Evolutionary conservation across 2,113 vertebrate species (phyloP).

Genomic region (Oncorhynchus keta): DNA sequence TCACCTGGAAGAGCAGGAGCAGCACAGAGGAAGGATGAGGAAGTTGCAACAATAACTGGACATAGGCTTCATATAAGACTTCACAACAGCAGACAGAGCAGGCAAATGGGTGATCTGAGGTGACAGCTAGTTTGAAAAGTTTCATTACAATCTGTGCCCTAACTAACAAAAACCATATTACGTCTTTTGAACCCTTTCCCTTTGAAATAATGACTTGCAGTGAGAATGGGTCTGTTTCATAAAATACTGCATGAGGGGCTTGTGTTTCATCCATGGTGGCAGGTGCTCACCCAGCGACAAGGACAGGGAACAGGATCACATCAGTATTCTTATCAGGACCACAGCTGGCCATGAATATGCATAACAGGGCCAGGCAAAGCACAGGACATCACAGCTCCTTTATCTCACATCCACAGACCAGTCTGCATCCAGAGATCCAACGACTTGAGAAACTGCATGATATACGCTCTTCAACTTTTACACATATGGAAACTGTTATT

Average conservation of each 20-base stretch:
- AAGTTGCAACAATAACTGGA: neutral
- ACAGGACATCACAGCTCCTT: neutral
- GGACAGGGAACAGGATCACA: constrained; percentile 2
- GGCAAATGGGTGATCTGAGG: neutral
- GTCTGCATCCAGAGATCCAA: constrained; percentile 1
- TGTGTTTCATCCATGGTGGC: neutral
- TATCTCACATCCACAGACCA: neutral
- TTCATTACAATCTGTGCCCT: neutral
- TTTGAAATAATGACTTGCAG: neutral
- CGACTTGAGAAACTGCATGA: neutral
- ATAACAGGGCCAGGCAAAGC: constrained; percentile 9
- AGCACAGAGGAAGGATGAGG: constrained; percentile 19
- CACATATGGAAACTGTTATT: constrained; percentile 11
- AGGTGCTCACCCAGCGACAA: neutral
- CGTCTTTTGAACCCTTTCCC: neutral
- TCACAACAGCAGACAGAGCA: neutral
- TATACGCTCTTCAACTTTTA: neutral
- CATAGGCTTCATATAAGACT: neutral
- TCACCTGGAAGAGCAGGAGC: constrained; percentile 81
- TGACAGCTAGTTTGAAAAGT: neutral
- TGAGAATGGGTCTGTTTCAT: neutral
- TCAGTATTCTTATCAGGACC: constrained; percentile 34
- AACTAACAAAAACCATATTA: neutral
- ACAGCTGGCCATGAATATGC: constrained; percentile 26
- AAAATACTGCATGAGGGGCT: constrained; percentile 15